Evolutionary conservation across 2,888 invertebrate genomes (phyloP), one percentile per base, ranked within the genome.

Genomic region (Dasypogon diadema): DNA sequence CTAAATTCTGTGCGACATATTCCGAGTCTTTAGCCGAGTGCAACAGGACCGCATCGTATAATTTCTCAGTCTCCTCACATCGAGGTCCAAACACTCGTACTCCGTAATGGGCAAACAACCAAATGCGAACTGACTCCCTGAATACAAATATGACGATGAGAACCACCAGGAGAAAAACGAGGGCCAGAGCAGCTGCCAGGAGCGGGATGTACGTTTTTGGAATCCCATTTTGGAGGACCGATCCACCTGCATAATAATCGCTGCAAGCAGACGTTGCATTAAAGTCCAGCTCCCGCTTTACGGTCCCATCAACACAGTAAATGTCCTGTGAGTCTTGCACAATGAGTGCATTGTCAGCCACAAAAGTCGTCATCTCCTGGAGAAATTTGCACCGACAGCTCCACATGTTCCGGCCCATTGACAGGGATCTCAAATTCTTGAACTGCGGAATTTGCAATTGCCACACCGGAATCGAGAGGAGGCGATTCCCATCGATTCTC

Each of bases 21-120:
- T 94, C 93, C 81, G 96, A 95, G 85, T 97, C 97, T 86, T 95
- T 95, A 37, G 95, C 94, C 81, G 95, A 95, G 87, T 97, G 98
- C 82, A 96, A 92, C 12, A 98, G 91, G 84, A 97, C 95, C 8
- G 95, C 96, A 83, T 98, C 97, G 87, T 95, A 97, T 37, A 95
- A 88, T 82, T 95, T 94, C 83, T 95, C 94, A 73, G 91, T 90
- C 81, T 95, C 94, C 83, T 94, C 95, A 77, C 92, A 91, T 10
- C 92, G 90, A 78, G 91, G 91, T 34, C 90, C 89, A 84, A 94
- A 94, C 78, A 96, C 89, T 79, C 95, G 89, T 22, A 96, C 91
- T 10, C 95, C 96, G 86, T 94, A 96, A 80, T 93, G 92, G 55
- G 94, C 92, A 83, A 94, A 95, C 6, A 95, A 88, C 95, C 95